Evolutionary conservation across 2,797 vertebrate species (phyloP).

Genomic region (Peromyscus eremicus): DNA sequence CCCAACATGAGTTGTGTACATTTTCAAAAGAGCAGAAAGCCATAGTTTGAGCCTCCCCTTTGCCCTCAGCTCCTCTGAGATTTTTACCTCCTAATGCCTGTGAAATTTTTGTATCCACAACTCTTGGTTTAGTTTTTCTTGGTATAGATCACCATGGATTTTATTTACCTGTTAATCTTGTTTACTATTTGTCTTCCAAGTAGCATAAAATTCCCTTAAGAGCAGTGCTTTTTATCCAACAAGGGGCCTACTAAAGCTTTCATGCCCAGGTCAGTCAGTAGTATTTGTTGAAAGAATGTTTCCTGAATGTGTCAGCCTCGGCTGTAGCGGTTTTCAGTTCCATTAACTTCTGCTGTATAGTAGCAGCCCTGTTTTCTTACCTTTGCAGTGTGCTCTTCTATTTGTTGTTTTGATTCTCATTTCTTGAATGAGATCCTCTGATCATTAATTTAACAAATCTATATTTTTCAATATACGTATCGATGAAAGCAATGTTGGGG

Average conservation of each 20-base stretch:
- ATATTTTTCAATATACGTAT: background rate
- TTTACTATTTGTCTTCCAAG: background rate
- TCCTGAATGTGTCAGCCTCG: background rate
- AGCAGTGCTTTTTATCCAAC: slow-evolving; percentile 26
- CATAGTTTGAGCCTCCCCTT: background rate
- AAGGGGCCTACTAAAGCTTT: background rate
- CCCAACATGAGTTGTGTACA: background rate
- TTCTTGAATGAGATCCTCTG: background rate
- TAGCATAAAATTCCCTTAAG: background rate
- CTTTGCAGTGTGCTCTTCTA: background rate
- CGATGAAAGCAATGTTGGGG: background rate
- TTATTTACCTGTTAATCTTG: background rate
- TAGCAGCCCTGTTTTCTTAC: background rate
- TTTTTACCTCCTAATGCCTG: background rate
- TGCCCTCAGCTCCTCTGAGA: background rate
- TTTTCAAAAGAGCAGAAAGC: slow-evolving; percentile 1
- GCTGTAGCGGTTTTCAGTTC: background rate
- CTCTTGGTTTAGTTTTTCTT: background rate
- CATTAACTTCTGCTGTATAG: background rate
- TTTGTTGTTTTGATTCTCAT: background rate
- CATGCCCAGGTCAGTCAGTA: background rate
- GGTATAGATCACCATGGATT: background rate
- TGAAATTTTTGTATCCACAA: background rate
- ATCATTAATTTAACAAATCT: background rate
- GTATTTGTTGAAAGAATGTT: background rate